These are phyloP conservation scores for Hipposideros larvatus DNA, from an alignment of 2,797 vertebrate genomes.

Conservation along the genomic window DNA sequence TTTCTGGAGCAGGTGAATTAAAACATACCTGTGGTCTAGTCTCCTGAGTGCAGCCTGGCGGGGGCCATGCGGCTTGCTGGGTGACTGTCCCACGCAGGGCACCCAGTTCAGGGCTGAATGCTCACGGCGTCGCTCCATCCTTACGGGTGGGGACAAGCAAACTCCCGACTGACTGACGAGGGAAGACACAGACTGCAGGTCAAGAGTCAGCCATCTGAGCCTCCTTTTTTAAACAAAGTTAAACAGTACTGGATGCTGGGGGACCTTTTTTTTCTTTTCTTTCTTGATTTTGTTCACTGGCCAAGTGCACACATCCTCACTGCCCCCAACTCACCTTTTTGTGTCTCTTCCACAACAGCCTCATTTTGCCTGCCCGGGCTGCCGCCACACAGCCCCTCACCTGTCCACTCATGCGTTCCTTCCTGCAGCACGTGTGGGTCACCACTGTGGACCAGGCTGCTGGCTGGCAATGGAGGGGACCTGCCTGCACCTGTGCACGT, in stretches of 20 bases:
- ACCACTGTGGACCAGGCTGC: fast-evolving
- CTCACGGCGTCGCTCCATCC: fast-evolving
- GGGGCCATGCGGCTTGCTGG: fast-evolving
- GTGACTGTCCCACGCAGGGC: fast-evolving
- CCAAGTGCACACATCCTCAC: background rate
- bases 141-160: fast-evolving
- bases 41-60: fast-evolving
- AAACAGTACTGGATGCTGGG: fast-evolving
- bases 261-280: background rate
- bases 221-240: fast-evolving
- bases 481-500: fast-evolving
- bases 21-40: fast-evolving
- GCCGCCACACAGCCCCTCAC: fast-evolving
- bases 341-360: fast-evolving
- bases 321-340: fast-evolving
- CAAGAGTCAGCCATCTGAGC: fast-evolving
- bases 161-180: background rate
- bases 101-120: fast-evolving
- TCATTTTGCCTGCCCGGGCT: fast-evolving
- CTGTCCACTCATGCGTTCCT: background rate
- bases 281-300: background rate
- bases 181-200: fast-evolving
- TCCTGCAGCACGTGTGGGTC: fast-evolving
- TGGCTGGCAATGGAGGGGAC: fast-evolving
- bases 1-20: too few species aligned